Base-by-base conservation (phyloP, 1,140 invertebrate genomes). In the Monomorium pharaonis region DNA sequence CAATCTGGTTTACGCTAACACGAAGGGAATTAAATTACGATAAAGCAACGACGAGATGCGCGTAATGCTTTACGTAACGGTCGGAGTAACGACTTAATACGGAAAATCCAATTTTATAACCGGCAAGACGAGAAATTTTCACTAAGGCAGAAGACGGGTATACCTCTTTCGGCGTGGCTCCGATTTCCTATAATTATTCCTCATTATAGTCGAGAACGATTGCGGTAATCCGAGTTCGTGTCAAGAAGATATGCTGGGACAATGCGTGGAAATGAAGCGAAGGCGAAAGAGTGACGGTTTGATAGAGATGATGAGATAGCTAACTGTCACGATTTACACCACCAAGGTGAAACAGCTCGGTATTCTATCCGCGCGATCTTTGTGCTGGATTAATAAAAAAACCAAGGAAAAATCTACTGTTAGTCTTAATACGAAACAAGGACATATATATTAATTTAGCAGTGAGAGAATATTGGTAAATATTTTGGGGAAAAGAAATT, bases 131-230 rank as follows among this genome's bases (percentile, higher is more conserved):
- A 30, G 33, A 21, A 12, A 33, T 67, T 49, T 63, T 3, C 27
- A 58, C 6, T 56, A 9, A 9, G n/a, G 24, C 14, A 14, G n/a
- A 24, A 33, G 42, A 12, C n/a, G 7, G 30, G 12, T 44, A 69
- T 54, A 74, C 63, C 51, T 56, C 76, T 77, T 88, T 86, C 54
- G 37, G 4, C 30, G 10, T 27, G 37, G 56, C 62, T 89, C 56
- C 84, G 33, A 88, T 88, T 89, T 86, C 84, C 24, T 49, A 33
- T 56, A 77, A 88, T 86, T 81, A 88, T 84, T 86, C n/a, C 76
- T 86, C 70, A 72, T 89, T 88, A 89, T 56, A 33, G 33, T 51
- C 4, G n/a, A 56, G 60, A 89, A 88, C 58, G 76, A 72, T 88
- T 70, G 56, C 54, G 70, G 76, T 88, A 86, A 89, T 86, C 63